Evolutionary conservation across 2,888 invertebrate genomes (phyloP), one percentile per base, ranked within the genome.

Genomic region (Macrostomum cliftonense): DNA sequence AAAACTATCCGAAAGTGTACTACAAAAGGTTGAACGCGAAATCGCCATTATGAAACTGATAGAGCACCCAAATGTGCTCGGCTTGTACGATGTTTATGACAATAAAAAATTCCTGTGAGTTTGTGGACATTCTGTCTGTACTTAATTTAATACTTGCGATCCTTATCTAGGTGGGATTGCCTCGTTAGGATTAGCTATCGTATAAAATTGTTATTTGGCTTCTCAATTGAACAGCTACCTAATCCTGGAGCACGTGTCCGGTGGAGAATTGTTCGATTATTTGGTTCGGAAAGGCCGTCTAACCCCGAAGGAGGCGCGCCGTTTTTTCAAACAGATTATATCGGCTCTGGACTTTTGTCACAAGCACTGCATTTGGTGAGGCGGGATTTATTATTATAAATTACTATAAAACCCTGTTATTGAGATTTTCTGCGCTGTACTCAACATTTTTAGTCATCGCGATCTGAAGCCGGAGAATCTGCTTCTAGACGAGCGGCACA

Each of bases 31-130:
- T 63, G 97, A 97, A 74, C 77, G 97, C 64, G 97, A 97, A 77
- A 97, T 97, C 71, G 95, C 97, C 59, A 97, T 97, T 61, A 97
- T 97, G 97, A 97, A 97, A 74, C 76, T 97, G 62, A 97, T 97
- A 67, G 97, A 97, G 75, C 97, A 97, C 74, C 97, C 97, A 2
- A 93, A 97, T 74, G 95, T 97, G 42, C 77, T 97, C 58, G 93
- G 93, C 53, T 76, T 97, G 58, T 88, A 86, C 59, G 95, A 97
- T 71, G 97, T 97, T 56, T 97, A 97, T 73, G 97, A 97, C 74
- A 97, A 97, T 74, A 95, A 93, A 72, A 97, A 95, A 78, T 97
- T 97, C 77, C 77, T 97, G 88, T 91, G 75, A 85, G 88, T 81
- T 28, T 28, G 9, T 28, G 28, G 28, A 4, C 28, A n/a, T n/a